Conservation (phyloP, 1,140 invertebrate species). For the Dolichoris vasculosae region DNA sequence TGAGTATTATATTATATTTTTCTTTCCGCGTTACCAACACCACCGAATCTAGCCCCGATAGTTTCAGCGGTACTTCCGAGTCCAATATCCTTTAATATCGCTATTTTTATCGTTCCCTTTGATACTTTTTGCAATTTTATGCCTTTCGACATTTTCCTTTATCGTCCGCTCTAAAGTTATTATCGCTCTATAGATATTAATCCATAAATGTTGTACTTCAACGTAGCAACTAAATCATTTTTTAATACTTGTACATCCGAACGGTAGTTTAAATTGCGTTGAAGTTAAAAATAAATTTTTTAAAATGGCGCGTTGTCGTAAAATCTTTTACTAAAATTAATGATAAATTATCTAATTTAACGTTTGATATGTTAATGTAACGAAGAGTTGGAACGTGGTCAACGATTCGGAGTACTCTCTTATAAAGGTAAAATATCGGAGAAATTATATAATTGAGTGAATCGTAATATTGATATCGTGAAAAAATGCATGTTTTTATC, state of each 20-base stretch:
- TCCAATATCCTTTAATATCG: neutral
- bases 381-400: neutral
- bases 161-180: neutral
- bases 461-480: neutral
- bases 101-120: too few species aligned
- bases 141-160: neutral
- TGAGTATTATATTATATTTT: too few species aligned
- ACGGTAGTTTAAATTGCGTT: neutral
- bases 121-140: neutral
- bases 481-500: neutral
- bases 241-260: neutral
- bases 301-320: neutral
- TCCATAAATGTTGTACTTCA: too few species aligned
- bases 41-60: too few species aligned
- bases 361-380: neutral
- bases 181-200: neutral
- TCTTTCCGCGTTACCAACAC: too few species aligned
- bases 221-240: neutral
- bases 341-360: neutral
- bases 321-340: neutral
- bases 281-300: neutral
- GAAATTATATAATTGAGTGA: neutral
- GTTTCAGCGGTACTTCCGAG: neutral
- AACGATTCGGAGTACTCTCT: neutral
- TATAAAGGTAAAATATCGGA: conserved; percentile 3